Evolutionary conservation across 2,888 invertebrate genomes (phyloP).

Genomic region (Bombylius major): DNA sequence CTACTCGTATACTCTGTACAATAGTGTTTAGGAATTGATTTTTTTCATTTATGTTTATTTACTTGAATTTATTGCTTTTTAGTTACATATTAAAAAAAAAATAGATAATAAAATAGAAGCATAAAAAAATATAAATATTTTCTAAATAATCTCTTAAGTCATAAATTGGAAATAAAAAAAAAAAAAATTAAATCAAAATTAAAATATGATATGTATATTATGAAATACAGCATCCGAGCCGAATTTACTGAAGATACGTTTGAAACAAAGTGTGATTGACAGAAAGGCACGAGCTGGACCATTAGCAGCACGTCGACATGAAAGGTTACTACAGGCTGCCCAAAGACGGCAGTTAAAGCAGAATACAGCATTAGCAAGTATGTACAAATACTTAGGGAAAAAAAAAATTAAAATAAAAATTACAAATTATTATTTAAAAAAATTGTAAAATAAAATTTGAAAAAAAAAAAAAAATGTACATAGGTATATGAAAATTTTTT

Average conservation of each 20-base stretch:
- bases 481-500: too few species aligned
- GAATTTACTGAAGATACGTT: conserved; percentile 85
- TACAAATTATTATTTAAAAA: not conserved
- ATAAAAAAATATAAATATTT: too few species aligned
- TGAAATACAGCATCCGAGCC: conserved; percentile 77
- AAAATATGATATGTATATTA: not conserved
- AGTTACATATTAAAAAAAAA: too few species aligned
- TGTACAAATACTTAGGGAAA: conserved; percentile 19
- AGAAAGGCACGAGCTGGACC: conserved; percentile 73
- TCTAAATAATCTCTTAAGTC: too few species aligned
- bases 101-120: too few species aligned
- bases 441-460: too few species aligned
- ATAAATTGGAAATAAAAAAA: not conserved
- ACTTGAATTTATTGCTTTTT: too few species aligned
- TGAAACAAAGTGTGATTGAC: conserved; percentile 91
- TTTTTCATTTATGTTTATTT: too few species aligned
- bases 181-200: not conserved
- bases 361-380: conserved; percentile 37
- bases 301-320: conserved; percentile 68
- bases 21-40: too few species aligned
- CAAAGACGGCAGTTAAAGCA: conserved; percentile 39
- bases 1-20: too few species aligned
- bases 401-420: too few species aligned
- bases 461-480: too few species aligned
- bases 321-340: conserved; percentile 54